Conservation (phyloP, 2,797 vertebrate genomes). For the Prunella strophiata region DNA sequence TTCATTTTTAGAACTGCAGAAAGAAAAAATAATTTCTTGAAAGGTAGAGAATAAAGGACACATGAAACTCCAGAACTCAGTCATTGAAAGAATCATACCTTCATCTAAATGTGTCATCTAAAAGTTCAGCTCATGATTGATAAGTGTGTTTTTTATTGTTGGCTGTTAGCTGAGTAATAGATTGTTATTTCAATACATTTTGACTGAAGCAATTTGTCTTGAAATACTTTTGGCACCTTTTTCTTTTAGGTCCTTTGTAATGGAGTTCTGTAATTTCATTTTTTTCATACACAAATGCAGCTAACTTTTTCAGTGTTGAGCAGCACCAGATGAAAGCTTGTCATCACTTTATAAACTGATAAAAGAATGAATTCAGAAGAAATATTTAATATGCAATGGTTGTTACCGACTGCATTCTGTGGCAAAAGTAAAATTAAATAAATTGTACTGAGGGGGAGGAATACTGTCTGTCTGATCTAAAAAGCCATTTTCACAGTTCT, state of each 20-base stretch:
- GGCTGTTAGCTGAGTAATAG: constrained; percentile 38
- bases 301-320: neutral
- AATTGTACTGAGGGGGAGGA: neutral
- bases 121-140: constrained; percentile 35
- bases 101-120: neutral
- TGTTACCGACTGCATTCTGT: neutral
- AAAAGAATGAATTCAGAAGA: constrained; percentile 13
- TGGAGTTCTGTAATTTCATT: neutral
- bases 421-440: neutral
- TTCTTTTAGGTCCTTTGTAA: neutral
- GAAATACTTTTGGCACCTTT: constrained; percentile 33
- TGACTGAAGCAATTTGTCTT: constrained; percentile 49
- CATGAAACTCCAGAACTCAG: neutral
- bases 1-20: neutral
- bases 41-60: constrained; percentile 2
- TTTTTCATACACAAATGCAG: neutral
- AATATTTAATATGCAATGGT: neutral
- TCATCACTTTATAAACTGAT: constrained; percentile 5
- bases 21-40: neutral
- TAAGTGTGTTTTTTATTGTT: neutral
- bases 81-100: neutral
- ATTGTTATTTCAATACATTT: constrained; percentile 45
- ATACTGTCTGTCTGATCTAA: neutral
- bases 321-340: neutral
- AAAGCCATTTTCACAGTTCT: neutral